Percentiles rank a stretch among this genome's conserved stretches.
Conservation (phyloP, 2,113 vertebrate species). For the Vireo altiloquus region DNA sequence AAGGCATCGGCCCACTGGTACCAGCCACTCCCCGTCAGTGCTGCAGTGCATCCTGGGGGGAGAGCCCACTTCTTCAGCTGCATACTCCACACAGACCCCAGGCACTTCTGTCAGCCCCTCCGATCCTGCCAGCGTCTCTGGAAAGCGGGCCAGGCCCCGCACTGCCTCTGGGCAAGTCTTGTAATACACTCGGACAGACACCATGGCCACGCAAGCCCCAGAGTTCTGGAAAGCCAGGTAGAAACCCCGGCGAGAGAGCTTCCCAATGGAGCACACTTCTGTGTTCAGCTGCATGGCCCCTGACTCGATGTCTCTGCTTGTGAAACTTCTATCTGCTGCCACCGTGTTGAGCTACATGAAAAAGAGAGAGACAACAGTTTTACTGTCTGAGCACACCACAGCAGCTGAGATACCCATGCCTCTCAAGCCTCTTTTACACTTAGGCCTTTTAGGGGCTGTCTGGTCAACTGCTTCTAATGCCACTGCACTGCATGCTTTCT, state of each 20-base stretch:
- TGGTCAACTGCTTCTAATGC: neutral
- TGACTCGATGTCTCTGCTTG: conserved; percentile 60
- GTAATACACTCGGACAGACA: conserved; percentile 77
- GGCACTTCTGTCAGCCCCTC: conserved; percentile 66
- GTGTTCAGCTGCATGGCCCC: conserved; percentile 71
- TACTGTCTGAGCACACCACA: neutral
- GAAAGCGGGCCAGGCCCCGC: conserved; percentile 67
- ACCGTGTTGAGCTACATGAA: conserved; percentile 70
- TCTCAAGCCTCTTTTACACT: neutral
- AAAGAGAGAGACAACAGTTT: neutral
- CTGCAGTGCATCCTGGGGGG: conserved; percentile 76
- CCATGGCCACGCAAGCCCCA: conserved; percentile 73
- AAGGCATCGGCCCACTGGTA: conserved; percentile 71
- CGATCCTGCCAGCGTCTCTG: conserved; percentile 61
- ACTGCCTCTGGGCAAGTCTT: conserved; percentile 68
- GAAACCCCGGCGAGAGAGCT: conserved; percentile 73
- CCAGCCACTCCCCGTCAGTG: conserved; percentile 73
- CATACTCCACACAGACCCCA: conserved; percentile 60
- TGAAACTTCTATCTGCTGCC: conserved; percentile 78
- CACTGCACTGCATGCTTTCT: neutral
- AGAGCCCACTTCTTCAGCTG: conserved; percentile 41
- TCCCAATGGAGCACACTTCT: conserved; percentile 68
- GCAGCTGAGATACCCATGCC: neutral
- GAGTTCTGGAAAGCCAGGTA: conserved; percentile 81
- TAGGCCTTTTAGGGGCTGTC: neutral